Percentiles rank a stretch among this genome's conserved stretches.
Evolutionary conservation across 2,797 vertebrate species (phyloP).

Genomic region (Pseudotriccus pelzelni): DNA sequence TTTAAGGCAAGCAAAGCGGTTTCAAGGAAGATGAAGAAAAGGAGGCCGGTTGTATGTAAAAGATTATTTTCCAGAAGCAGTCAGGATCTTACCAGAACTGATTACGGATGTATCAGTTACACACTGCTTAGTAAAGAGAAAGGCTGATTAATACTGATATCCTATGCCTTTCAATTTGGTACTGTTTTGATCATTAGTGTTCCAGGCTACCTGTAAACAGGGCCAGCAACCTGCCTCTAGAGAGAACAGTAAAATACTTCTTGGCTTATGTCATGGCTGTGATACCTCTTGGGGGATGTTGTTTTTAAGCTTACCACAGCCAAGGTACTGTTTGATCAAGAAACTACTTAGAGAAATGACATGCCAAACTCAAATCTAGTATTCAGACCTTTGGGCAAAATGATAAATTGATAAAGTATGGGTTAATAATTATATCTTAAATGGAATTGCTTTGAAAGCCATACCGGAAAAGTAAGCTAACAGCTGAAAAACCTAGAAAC

Average conservation of each 20-base stretch:
- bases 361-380: background rate
- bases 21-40: background rate
- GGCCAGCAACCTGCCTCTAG: slow-evolving; percentile 48
- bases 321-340: slow-evolving; percentile 19
- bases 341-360: background rate
- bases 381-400: background rate
- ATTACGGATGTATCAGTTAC: background rate
- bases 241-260: slow-evolving; percentile 35
- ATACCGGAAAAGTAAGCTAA: background rate
- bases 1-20: background rate
- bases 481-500: background rate
- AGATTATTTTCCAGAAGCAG: background rate
- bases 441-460: background rate
- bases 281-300: slow-evolving; percentile 66
- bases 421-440: background rate
- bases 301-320: slow-evolving; percentile 71
- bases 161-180: background rate
- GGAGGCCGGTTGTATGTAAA: background rate
- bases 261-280: slow-evolving; percentile 11
- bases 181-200: slow-evolving; percentile 70
- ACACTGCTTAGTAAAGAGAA: background rate
- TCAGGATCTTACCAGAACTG: background rate
- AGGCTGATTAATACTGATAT: background rate
- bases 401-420: background rate
- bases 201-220: slow-evolving; percentile 72